Evolutionary conservation across 1,140 invertebrate species (phyloP).

Genomic region (Drosophila ogumai): DNA sequence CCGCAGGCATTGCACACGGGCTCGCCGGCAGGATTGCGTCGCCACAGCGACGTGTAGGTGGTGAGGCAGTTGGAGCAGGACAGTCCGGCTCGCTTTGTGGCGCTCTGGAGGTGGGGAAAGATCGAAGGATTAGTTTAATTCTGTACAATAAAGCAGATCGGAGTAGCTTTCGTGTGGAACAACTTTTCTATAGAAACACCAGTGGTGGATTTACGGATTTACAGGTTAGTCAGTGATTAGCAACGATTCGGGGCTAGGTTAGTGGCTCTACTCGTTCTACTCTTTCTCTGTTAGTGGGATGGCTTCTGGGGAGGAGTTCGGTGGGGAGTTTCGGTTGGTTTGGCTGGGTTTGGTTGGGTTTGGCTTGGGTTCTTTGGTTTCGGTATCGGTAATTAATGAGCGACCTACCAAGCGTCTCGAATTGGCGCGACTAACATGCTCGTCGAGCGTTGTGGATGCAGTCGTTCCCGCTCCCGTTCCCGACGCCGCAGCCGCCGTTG

Average conservation of each 20-base stretch:
- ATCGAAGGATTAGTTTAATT: constrained; percentile 6
- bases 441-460: constrained; percentile 89
- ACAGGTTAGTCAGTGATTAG: constrained; percentile 21
- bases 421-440: constrained; percentile 84
- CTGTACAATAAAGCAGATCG: neutral
- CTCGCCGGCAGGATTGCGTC: constrained; percentile 93
- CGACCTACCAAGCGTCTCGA: constrained; percentile 84
- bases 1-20: constrained; percentile 98
- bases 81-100: constrained; percentile 90
- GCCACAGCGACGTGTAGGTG: constrained; percentile 94
- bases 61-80: constrained; percentile 96
- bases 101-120: constrained; percentile 55
- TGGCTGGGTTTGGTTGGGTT: constrained; percentile 29
- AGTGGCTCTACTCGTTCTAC: constrained; percentile 27
- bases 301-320: constrained; percentile 2
- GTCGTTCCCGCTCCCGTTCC: constrained; percentile 88
- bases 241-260: constrained; percentile 23
- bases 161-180: constrained; percentile 73
- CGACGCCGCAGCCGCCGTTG: constrained; percentile 35
- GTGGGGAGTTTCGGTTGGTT: constrained; percentile 32
- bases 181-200: constrained; percentile 54
- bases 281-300: constrained; percentile 28
- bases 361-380: constrained; percentile 29
- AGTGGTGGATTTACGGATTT: constrained; percentile 4
- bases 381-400: constrained; percentile 74